A percentile compares a stretch with the other conserved stretches of the same genome.
These are phyloP conservation scores for Melipona beecheii DNA, from an alignment of 2,888 invertebrate genomes.

Conservation along the genomic window DNA sequence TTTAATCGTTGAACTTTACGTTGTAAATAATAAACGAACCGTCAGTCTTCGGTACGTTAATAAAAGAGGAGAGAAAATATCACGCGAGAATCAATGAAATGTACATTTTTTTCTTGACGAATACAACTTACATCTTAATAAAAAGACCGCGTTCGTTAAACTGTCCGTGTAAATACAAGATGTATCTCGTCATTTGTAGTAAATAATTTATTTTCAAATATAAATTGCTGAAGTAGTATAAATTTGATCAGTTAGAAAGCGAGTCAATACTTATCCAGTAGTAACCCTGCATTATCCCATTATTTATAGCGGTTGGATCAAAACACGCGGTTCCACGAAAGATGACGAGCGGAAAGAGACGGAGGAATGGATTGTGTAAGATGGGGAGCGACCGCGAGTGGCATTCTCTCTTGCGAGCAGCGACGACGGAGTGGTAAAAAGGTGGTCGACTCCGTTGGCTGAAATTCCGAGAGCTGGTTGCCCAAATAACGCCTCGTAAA, in stretches of 20 bases:
- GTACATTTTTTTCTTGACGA: no score
- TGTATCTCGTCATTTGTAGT: no score
- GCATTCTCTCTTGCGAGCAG: slow-evolving; percentile 16
- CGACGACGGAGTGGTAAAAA: slow-evolving; percentile 41
- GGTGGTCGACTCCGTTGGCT: slow-evolving; percentile 13
- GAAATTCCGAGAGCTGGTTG: slow-evolving; percentile 38
- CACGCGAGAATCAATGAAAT: no score
- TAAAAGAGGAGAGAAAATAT: no score
- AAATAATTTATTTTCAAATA: no score
- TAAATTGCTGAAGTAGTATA: neutral
- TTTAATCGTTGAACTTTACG: neutral
- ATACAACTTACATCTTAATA: no score
- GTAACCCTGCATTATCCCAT: neutral
- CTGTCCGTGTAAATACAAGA: no score
- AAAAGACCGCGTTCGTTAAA: no score
- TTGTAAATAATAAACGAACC: neutral
- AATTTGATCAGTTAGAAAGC: neutral
- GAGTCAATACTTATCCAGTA: neutral
- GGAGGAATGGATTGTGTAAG: neutral
- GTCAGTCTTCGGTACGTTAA: no score
- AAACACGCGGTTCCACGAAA: neutral
- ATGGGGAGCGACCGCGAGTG: neutral
- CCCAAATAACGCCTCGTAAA: slow-evolving; percentile 56
- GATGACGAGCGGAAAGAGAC: neutral
- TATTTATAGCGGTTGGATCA: neutral